A percentile compares a stretch with the other conserved stretches of the same genome.
phyloP scores from a whole-genome alignment of 2,797 vertebrate species.

The Rhincodon typus region DNA sequence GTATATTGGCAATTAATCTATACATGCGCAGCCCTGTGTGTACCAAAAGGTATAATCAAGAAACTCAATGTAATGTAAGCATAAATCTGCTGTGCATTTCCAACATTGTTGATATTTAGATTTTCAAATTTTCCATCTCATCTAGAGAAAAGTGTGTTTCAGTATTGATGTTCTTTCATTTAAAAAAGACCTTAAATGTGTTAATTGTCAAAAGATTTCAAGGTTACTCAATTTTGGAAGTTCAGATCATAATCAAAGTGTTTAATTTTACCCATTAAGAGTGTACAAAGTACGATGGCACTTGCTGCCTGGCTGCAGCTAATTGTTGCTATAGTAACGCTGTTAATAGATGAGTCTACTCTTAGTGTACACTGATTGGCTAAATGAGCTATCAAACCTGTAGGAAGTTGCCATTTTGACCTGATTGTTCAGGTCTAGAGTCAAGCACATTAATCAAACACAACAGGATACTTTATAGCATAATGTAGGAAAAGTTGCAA shows the following conservation, averaged over 20 bases:
- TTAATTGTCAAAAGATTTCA: not conserved
- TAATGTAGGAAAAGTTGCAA: not conserved
- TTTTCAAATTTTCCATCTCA: not conserved
- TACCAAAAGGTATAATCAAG: not conserved
- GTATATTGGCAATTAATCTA: not conserved
- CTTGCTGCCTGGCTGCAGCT: not conserved
- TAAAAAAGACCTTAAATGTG: not conserved
- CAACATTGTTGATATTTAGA: not conserved
- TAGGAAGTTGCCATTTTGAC: not conserved
- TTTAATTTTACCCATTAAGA: not conserved
- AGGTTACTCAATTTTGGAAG: not conserved
- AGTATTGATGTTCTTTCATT: not conserved
- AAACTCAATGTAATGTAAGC: not conserved
- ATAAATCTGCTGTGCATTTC: not conserved
- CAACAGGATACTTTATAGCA: not conserved
- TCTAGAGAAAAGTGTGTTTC: not conserved
- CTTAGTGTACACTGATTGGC: not conserved
- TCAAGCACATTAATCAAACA: not conserved
- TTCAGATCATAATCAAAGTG: not conserved
- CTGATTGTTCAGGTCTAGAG: not conserved
- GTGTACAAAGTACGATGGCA: not conserved
- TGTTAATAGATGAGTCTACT: not conserved
- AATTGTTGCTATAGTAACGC: conserved; percentile 26
- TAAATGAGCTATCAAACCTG: not conserved
- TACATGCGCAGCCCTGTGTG: not conserved